Conservation (phyloP, 2,888 invertebrate species). For the Eupithecia dodoneata region DNA sequence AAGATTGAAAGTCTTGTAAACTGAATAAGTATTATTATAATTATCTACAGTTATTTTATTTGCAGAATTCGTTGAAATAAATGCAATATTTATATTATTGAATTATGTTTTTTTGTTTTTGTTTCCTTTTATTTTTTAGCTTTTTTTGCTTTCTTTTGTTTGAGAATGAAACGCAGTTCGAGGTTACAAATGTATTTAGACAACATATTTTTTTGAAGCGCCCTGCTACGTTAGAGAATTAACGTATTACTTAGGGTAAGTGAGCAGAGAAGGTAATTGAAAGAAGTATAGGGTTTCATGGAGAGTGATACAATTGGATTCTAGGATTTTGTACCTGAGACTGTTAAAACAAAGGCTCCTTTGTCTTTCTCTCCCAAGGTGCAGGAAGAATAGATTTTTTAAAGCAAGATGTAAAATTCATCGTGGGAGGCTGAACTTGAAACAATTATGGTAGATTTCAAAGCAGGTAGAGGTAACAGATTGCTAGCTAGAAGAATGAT, state of each 20-base stretch:
- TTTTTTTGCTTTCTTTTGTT: conserved; percentile 55
- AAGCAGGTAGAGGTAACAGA: conserved; percentile 57
- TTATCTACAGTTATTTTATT: conserved; percentile 83
- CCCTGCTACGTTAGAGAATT: conserved; percentile 59
- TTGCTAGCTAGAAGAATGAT: conserved; percentile 59
- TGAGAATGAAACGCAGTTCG: conserved; percentile 51
- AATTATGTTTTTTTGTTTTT: conserved; percentile 79
- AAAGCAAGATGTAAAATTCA: conserved; percentile 51
- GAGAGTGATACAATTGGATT: conserved; percentile 53
- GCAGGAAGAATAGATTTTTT: conserved; percentile 42
- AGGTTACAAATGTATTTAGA: conserved; percentile 50
- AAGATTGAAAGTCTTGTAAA: conserved; percentile 79
- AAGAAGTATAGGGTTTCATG: conserved; percentile 47
- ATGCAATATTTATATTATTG: conserved; percentile 85
- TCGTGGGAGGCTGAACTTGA: conserved; percentile 64
- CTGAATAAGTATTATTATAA: conserved; percentile 83
- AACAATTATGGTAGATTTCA: conserved; percentile 22
- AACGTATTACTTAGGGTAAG: conserved; percentile 62
- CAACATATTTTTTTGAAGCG: conserved; percentile 54
- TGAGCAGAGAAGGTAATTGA: conserved; percentile 60
- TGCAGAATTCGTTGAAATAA: conserved; percentile 84
- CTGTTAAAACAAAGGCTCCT: conserved; percentile 66
- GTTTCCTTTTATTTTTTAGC: conserved; percentile 67
- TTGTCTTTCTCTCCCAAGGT: conserved; percentile 57
- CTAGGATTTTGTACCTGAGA: conserved; percentile 60